Base-by-base conservation (phyloP, 1,140 invertebrate species). In the Littorina saxatilis region DNA sequence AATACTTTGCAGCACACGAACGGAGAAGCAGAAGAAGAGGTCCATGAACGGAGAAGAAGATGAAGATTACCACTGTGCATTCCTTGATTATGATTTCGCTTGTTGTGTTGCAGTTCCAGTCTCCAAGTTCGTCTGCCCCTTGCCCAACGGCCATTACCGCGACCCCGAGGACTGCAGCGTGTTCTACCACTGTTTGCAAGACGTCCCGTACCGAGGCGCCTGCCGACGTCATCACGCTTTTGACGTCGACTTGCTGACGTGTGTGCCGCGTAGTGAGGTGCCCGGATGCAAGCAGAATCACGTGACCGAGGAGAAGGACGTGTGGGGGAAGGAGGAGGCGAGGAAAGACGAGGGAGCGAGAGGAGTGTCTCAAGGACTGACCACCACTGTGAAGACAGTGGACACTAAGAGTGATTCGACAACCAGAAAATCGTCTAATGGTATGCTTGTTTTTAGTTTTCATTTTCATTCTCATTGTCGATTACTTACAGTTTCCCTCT, bases 71-170 rank as follows among this genome's bases (percentile, higher is more conserved):
- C n/a, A n/a, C n/a, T n/a, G n/a, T n/a, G n/a, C n/a, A n/a, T n/a
- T n/a, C n/a, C n/a, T n/a, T n/a, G n/a, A n/a, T n/a, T n/a, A n/a
- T n/a, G n/a, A n/a, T n/a, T n/a, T n/a, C n/a, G n/a, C n/a, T n/a
- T n/a, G n/a, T n/a, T n/a, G n/a, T n/a, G n/a, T n/a, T n/a, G 0
- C 55, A 78, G 76, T 58, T 27, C 58, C 76, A 15, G 0, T 78
- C 13, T 78, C 58, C 2, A 0, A n/a, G 0, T 78, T 78, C 39
- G 58, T 40, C 39, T 82, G 80, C 35, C 80, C 80, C 5, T 32
- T 82, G 7, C 80, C 80, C 0, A 82, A 77, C 63, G 80, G 80
- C 27, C 80, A 82, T 47, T 82, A 76, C 74, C 73, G 80, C 9
- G 80, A 82, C 61, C 27, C 55, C 35, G 11, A 35, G 1, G 73